Conservation (phyloP, 2,113 vertebrate genomes). For the Podilymbus podiceps region DNA sequence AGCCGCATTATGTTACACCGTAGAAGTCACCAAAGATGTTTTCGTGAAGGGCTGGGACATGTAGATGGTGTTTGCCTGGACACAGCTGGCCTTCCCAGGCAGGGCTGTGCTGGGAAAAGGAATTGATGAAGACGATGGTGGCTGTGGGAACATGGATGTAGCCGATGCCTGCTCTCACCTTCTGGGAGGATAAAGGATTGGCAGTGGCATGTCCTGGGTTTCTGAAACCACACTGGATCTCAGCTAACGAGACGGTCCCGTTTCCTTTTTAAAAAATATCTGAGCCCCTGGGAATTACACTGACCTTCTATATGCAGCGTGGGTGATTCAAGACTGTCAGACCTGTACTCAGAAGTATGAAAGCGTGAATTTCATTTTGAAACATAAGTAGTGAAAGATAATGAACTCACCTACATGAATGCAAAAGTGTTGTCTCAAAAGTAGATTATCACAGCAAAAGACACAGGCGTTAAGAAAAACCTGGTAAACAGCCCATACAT, state of each 20-base stretch:
- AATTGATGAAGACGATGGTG: not conserved
- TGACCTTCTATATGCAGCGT: not conserved
- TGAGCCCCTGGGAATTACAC: not conserved
- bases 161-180: not conserved
- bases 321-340: not conserved
- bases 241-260: not conserved
- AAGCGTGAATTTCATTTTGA: not conserved
- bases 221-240: not conserved
- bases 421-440: not conserved
- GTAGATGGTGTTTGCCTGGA: not conserved
- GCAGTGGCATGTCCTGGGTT: not conserved
- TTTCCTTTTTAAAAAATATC: not conserved
- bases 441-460: not conserved
- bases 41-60: not conserved
- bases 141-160: not conserved
- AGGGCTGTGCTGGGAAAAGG: not conserved
- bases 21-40: not conserved
- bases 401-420: not conserved
- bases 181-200: not conserved
- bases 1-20: rapidly evolving
- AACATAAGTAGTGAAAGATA: not conserved
- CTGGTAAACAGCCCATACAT: not conserved
- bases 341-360: not conserved
- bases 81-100: not conserved
- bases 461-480: not conserved